Percentiles rank a stretch among this genome's conserved stretches.
Evolutionary conservation across 2,113 vertebrate genomes (phyloP).

Genomic region (Chionomys nivalis): DNA sequence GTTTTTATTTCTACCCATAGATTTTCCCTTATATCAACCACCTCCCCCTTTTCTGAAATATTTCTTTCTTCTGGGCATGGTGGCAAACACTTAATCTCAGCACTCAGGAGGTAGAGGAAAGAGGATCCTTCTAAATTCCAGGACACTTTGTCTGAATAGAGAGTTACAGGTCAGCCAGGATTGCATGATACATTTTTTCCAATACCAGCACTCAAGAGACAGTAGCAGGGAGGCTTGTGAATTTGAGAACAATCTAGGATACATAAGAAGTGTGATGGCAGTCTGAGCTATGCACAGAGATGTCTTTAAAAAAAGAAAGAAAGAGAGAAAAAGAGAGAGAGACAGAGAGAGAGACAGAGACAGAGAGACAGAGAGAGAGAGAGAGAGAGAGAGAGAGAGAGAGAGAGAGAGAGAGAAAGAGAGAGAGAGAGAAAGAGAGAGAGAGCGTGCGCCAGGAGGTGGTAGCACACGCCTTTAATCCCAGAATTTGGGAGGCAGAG

Average conservation of each 20-base stretch:
- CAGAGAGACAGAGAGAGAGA: too few species aligned
- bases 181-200: neutral
- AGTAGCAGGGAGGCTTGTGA: neutral
- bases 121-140: neutral
- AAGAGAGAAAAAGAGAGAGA: neutral
- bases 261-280: neutral
- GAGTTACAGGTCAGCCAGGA: neutral
- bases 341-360: too few species aligned
- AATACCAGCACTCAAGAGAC: neutral
- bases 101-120: neutral
- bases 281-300: neutral
- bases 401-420: too few species aligned
- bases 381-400: too few species aligned
- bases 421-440: too few species aligned
- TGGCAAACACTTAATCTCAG: neutral
- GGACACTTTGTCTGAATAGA: too few species aligned
- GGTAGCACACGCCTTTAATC: too few species aligned
- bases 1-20: neutral
- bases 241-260: neutral
- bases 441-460: too few species aligned
- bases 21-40: slow-evolving; percentile 3
- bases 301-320: neutral
- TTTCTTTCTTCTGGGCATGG: neutral
- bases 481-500: too few species aligned
- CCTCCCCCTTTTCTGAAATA: neutral